Base-by-base conservation (phyloP, 2,113 vertebrate species). In the Microcebus griseorufus region DNA sequence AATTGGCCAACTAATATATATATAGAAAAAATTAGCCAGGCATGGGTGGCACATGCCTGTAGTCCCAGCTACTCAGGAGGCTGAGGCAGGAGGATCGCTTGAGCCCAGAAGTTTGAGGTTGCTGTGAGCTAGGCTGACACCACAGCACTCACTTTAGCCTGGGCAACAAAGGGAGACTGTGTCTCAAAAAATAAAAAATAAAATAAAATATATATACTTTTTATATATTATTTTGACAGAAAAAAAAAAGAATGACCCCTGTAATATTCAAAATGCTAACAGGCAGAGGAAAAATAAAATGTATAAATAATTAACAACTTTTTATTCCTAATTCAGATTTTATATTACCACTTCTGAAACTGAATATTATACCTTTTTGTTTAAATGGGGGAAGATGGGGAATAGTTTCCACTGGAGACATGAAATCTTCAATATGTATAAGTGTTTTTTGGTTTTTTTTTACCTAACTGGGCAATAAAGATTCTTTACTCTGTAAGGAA, bases 311-410 rank as follows among this genome's bases (percentile, higher is more conserved):
- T 13, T 76, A 64, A 79, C 39, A 88, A 58, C 69, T 72, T 42
- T 88, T 27, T 79, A 67, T 65, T 94, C 17, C n/a, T 94, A 91
- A 60, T 76, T 87, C 83, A 90, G 81, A 78, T 91, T 87, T 93
- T 2, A 65, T 62, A 73, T 80, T 81, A 75, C 34, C 23, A 93
- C 29, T 29, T 93, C 39, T 73, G 65, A 79, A 39, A 39, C 39
- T 39, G 39, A 39, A 39, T 39, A 39, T 39, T 39, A 39, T 39
- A 39, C 20, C 27, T 55, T 89, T 17, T 39, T 70, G 20, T 42
- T 90, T 78, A 39, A 65, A 25, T 16, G 12, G 10, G 53, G 5
- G 17, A 14, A 17, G 62, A 23, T 32, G 67, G 18, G 42, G 22
- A 64, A 78, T 39, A 64, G 4, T 79, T 95, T 55, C 22, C 51